phyloP scores from a whole-genome alignment of 2,113 vertebrate genomes.

The Heptranchias perlo region DNA sequence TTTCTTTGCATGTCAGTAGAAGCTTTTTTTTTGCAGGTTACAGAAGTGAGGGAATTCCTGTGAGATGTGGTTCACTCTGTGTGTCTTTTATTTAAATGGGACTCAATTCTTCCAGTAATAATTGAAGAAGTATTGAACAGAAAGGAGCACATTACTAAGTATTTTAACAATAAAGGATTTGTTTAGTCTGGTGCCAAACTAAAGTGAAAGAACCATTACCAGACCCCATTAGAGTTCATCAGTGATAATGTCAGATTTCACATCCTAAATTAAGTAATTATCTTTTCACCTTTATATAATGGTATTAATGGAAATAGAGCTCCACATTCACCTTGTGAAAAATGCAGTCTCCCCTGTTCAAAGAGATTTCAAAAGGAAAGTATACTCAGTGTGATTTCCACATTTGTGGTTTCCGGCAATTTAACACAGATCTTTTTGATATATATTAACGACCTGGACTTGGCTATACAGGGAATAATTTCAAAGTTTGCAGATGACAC shows the following conservation, averaged over 20 bases:
- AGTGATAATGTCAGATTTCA: not conserved
- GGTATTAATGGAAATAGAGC: not conserved
- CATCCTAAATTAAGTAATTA: not conserved
- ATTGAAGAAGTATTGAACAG: slow-evolving; percentile 5
- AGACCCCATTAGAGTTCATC: slow-evolving; percentile 22
- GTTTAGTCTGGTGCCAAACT: not conserved
- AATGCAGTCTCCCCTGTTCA: not conserved
- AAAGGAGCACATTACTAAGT: not conserved
- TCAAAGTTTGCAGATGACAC: too few species aligned
- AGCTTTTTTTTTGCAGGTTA: not conserved
- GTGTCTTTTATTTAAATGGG: not conserved
- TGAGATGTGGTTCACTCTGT: not conserved
- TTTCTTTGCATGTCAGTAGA: not conserved
- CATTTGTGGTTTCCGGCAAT: not conserved
- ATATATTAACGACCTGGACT: too few species aligned
- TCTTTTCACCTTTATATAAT: not conserved
- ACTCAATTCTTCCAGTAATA: not conserved
- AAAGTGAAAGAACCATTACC: not conserved
- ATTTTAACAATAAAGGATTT: slow-evolving; percentile 2
- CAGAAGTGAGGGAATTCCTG: not conserved
- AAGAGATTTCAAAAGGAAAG: not conserved
- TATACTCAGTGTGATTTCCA: not conserved
- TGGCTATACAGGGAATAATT: too few species aligned
- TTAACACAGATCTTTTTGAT: not conserved
- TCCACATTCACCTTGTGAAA: not conserved